Percentiles rank a stretch among this genome's conserved stretches.
phyloP scores from a whole-genome alignment of 2,113 vertebrate genomes.

The Accipiter cooperii region DNA sequence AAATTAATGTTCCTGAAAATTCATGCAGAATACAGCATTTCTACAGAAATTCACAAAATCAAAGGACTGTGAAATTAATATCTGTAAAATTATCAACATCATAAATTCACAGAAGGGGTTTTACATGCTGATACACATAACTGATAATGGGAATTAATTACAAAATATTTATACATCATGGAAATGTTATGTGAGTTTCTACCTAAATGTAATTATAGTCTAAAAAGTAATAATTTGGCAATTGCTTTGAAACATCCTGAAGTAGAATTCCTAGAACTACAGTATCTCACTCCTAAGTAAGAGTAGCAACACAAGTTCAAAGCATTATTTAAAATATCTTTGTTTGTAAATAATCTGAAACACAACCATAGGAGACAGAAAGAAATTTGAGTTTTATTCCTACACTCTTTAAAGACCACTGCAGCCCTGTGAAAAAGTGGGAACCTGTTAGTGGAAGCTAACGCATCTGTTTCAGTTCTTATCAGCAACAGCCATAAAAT shows the following conservation, averaged over 20 bases:
- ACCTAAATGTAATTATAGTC: neutral
- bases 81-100: neutral
- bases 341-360: neutral
- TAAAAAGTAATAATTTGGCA: neutral
- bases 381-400: neutral
- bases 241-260: neutral
- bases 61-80: neutral
- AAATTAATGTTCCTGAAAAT: conserved; percentile 21
- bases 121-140: neutral
- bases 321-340: neutral
- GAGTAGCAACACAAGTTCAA: neutral
- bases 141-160: neutral
- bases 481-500: neutral
- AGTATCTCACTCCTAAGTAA: neutral
- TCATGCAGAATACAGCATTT: neutral
- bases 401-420: neutral
- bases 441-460: neutral
- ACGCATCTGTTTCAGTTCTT: neutral
- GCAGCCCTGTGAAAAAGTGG: neutral
- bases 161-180: neutral
- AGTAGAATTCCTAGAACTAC: neutral
- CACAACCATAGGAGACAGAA: neutral
- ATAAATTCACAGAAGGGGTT: neutral
- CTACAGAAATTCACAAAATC: neutral
- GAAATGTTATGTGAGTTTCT: neutral